Conservation (phyloP, 1,140 invertebrate genomes). For the Pinna nobilis region DNA sequence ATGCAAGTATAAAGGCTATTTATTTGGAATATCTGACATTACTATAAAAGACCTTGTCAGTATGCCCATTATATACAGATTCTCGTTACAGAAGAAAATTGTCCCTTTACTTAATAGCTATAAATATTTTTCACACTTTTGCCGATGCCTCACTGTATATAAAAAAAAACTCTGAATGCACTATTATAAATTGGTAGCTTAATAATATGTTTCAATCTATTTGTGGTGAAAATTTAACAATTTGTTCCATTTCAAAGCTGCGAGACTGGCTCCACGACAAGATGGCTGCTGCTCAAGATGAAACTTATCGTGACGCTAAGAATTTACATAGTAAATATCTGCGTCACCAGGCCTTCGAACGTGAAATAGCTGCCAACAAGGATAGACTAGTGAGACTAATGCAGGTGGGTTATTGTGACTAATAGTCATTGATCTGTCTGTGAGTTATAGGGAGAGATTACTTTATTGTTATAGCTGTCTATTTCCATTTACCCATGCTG, state of each 20-base stretch:
- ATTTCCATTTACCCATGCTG: too few relatives aligned
- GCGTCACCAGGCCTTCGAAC: slow-evolving; percentile 98
- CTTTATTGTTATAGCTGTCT: too few relatives aligned
- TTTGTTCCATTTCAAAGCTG: slow-evolving; percentile 69
- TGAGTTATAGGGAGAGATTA: too few relatives aligned
- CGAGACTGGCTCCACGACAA: slow-evolving; percentile 99
- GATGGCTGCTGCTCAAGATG: slow-evolving; percentile 98
- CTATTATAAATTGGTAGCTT: neutral
- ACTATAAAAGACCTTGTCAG: too few relatives aligned
- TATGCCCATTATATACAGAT: too few relatives aligned
- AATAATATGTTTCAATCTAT: neutral
- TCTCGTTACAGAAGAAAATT: too few relatives aligned
- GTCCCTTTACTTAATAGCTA: too few relatives aligned
- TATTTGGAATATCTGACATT: too few relatives aligned
- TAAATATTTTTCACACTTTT: slow-evolving; percentile 1
- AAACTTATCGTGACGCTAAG: slow-evolving; percentile 97
- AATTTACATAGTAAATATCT: slow-evolving; percentile 99
- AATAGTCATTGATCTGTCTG: too few relatives aligned
- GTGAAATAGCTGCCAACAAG: slow-evolving; percentile 99
- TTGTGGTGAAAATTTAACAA: neutral
- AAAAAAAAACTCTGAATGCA: neutral
- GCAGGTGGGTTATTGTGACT: slow-evolving; percentile 79
- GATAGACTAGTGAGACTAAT: slow-evolving; percentile 93
- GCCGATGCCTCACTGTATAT: neutral
- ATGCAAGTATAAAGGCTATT: too few relatives aligned